Conservation (phyloP, 2,797 vertebrate species). For the Erithacus rubecula region DNA sequence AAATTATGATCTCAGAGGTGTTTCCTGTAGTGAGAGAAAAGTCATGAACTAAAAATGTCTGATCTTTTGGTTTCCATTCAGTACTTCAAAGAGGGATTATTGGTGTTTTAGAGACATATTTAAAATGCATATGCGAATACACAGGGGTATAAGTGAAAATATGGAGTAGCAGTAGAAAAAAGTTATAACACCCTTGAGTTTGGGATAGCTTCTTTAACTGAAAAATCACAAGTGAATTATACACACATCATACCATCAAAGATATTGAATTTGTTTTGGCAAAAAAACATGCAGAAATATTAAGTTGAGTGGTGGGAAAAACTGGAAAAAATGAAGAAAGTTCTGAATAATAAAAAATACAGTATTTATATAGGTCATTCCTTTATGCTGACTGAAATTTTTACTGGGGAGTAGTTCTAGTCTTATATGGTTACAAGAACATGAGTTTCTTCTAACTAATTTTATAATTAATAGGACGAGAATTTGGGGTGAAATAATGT, state of each 20-base stretch:
- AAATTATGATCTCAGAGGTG: constrained; percentile 2
- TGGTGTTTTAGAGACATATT: constrained; percentile 34
- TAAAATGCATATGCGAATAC: constrained; percentile 58
- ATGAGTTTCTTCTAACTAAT: not conserved
- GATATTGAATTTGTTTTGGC: constrained; percentile 47
- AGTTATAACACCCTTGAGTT: constrained; percentile 59
- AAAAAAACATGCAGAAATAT: constrained; percentile 41
- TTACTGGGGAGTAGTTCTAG: not conserved
- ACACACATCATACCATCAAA: constrained; percentile 52
- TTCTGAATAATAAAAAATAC: constrained; percentile 52
- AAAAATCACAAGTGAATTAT: constrained; percentile 60
- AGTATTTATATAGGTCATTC: constrained; percentile 60
- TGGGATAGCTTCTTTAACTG: constrained; percentile 53
- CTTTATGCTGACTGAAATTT: constrained; percentile 43
- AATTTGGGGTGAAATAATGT: not conserved
- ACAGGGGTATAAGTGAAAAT: constrained; percentile 53
- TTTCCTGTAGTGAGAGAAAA: constrained; percentile 18
- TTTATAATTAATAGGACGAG: not conserved
- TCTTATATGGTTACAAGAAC: not conserved
- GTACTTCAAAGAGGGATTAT: constrained; percentile 54
- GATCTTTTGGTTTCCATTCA: constrained; percentile 48
- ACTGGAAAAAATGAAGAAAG: constrained; percentile 27
- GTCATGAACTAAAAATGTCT: constrained; percentile 43
- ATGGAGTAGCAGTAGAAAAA: constrained; percentile 42
- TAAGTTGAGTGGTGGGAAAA: constrained; percentile 26